Evolutionary conservation across 2,113 vertebrate genomes (phyloP).

Genomic region (Phrynosoma platyrhinos): DNA sequence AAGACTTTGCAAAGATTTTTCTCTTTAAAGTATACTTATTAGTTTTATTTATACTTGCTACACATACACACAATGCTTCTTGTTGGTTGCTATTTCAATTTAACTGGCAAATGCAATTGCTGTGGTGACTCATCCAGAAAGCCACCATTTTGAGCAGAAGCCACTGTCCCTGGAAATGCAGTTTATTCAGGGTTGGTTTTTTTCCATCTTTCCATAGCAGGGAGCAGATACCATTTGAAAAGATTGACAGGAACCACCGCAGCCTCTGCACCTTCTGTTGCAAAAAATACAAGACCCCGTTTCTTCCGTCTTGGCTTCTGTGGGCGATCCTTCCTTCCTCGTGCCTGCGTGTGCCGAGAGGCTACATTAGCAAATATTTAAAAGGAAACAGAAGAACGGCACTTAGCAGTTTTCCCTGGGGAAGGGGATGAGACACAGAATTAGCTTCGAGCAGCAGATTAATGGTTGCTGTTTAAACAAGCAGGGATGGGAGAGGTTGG

Average conservation of each 20-base stretch:
- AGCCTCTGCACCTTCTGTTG: not conserved
- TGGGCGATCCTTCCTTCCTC: not conserved
- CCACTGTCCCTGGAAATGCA: not conserved
- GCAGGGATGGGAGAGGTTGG: not conserved
- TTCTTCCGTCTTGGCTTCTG: not conserved
- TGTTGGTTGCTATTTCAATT: not conserved
- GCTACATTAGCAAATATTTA: conserved; percentile 29
- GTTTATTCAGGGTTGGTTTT: not conserved
- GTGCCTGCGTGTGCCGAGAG: not conserved
- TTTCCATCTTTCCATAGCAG: not conserved
- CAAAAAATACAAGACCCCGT: not conserved
- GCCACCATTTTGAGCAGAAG: not conserved
- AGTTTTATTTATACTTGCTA: not conserved
- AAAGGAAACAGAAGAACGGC: conserved; percentile 7
- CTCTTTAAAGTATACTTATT: not conserved
- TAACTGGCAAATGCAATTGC: not conserved
- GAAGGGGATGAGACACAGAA: not conserved
- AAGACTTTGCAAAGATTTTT: not conserved
- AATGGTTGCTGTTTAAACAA: conserved; percentile 2
- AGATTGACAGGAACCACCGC: not conserved
- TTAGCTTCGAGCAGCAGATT: conserved; percentile 17
- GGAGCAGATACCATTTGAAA: not conserved
- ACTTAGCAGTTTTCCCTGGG: not conserved
- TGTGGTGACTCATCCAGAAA: not conserved
- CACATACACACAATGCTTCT: not conserved